phyloP scores from a whole-genome alignment of 2,113 vertebrate species.

The Puffinus mauretanicus region DNA sequence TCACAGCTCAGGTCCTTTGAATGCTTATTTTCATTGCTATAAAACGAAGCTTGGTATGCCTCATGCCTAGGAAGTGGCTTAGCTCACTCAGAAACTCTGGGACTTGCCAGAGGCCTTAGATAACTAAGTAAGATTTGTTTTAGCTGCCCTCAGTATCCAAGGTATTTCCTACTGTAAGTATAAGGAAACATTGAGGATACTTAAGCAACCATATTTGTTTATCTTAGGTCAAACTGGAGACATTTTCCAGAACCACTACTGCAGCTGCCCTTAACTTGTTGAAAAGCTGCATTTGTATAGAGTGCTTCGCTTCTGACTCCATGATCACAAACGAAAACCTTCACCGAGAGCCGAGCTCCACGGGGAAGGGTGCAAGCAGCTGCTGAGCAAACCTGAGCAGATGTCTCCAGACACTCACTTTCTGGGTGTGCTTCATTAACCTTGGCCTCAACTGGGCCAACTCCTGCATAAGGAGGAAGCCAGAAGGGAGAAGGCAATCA shows the following conservation, averaged over 20 bases:
- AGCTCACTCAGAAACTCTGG: not conserved
- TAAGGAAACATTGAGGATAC: constrained; percentile 33
- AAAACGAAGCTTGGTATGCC: not conserved
- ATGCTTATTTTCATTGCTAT: not conserved
- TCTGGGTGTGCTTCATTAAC: not conserved
- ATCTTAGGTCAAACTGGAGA: constrained; percentile 37
- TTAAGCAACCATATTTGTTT: constrained; percentile 56
- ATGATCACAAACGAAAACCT: not conserved
- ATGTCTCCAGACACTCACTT: not conserved
- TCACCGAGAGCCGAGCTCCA: not conserved
- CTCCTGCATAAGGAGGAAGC: not conserved
- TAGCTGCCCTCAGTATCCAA: constrained; percentile 45
- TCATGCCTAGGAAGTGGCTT: constrained; percentile 3
- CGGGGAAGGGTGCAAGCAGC: fast-evolving
- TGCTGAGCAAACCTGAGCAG: not conserved
- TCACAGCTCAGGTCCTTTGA: not conserved
- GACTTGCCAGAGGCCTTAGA: constrained; percentile 19
- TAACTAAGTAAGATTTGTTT: constrained; percentile 25
- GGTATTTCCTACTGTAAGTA: constrained; percentile 64
- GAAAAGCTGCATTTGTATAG: not conserved
- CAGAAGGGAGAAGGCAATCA: not conserved
- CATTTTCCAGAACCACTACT: constrained; percentile 43
- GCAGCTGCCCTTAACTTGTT: constrained; percentile 7
- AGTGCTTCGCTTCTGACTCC: not conserved
- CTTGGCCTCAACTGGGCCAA: not conserved